Evolutionary conservation across 2,888 invertebrate species (phyloP), one percentile per base, ranked within the genome.

Genomic region (Orthosia gracilis): DNA sequence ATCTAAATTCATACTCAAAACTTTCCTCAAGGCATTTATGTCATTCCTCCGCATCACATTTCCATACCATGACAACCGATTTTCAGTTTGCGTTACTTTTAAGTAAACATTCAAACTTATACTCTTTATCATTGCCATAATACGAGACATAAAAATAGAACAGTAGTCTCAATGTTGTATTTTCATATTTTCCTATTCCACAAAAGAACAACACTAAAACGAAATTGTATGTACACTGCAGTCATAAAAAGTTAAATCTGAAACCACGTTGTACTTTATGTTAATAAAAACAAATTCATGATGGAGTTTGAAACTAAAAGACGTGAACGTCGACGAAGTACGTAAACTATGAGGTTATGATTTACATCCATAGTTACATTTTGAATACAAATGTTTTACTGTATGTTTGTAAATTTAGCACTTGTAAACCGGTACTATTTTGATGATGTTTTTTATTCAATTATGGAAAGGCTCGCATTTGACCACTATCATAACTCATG

Each of bases 271-370:
- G 15, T n/a, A 31, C 7, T 7, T 7, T 9, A 21, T 7, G 23
- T 13, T 11, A 75, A 40, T 75, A 40, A 75, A 75, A 67, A 75
- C 45, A 58, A 31, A 67, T 40, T 58, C 47, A 52, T n/a, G 17
- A 21, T 50, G 5, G n/a, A 73, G 13, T 47, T 62, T n/a, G 0
- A 18, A 54, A 49, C 23, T 40, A 17, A 54, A 49, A 73, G 17
- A 59, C 45, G 45, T 50, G 18, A 47, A 13, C 15, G 4, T 18
- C 4, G 12, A 18, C 4, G 4, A 31, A 31, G 3, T 31, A 31
- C 7, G 21, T 4, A 59, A 59, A 21, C 26, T 71, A 11, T 59
- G 11, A 71, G 13, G 9, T 31, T 31, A 31, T 26, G 15, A 40
- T 3, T 7, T 21, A 31, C 31, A 40, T 45, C 7, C 4, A 9